These are phyloP conservation scores for Cephus nigrinus DNA, from an alignment of 2,888 invertebrate genomes.

Conservation along the genomic window DNA sequence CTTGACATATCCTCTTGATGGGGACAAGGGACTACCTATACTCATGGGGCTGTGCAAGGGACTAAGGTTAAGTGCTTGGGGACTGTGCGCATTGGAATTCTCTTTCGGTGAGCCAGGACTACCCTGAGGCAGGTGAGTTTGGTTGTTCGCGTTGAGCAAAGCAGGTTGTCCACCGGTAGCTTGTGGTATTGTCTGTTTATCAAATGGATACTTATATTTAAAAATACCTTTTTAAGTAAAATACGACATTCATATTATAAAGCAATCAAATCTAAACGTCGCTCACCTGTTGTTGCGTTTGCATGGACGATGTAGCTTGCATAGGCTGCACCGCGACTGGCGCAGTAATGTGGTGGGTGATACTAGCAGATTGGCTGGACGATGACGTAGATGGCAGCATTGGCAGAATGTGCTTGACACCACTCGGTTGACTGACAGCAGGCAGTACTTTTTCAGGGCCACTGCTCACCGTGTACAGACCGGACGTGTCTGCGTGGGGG, in stretches of 20 bases:
- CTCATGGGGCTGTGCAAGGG: conserved; percentile 67
- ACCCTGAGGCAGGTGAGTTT: conserved; percentile 47
- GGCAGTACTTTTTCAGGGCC: conserved; percentile 64
- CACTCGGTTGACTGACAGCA: conserved; percentile 48
- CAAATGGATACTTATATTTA: neutral
- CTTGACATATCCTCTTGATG: conserved; percentile 66
- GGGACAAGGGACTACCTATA: conserved; percentile 74
- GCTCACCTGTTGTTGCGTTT: conserved; percentile 29
- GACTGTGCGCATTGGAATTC: conserved; percentile 55
- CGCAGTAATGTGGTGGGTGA: conserved; percentile 65
- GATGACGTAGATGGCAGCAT: conserved; percentile 69
- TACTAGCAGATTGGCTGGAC: conserved; percentile 62
- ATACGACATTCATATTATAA: neutral
- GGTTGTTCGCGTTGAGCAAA: conserved; percentile 47
- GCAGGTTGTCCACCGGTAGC: conserved; percentile 43
- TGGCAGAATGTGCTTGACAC: conserved; percentile 67
- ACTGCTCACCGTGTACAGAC: conserved; percentile 69
- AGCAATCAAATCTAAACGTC: neutral
- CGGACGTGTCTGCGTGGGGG: conserved; percentile 53
- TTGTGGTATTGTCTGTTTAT: conserved; percentile 13
- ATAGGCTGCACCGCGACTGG: conserved; percentile 66
- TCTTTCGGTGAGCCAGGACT: conserved; percentile 63
- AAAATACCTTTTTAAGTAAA: conserved; percentile 8
- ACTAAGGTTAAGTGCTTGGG: conserved; percentile 64
- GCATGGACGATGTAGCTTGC: conserved; percentile 49